A percentile compares a stretch with the other conserved stretches of the same genome.
Evolutionary conservation across 2,113 vertebrate genomes (phyloP).

Genomic region (Formicarius rufipectus): DNA sequence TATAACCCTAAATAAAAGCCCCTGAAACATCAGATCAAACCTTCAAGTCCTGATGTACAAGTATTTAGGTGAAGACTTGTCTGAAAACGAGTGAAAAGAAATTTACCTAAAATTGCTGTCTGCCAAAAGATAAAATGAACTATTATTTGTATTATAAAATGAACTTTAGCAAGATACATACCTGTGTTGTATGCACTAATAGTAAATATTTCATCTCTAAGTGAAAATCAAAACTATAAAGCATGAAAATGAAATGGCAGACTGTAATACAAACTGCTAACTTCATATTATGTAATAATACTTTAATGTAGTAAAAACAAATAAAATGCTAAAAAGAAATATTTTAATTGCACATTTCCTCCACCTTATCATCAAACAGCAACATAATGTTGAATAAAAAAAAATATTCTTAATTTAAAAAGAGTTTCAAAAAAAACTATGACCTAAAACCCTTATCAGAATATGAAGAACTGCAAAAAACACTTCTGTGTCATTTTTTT

Average conservation of each 20-base stretch:
- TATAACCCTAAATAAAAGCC: not conserved
- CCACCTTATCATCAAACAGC: not conserved
- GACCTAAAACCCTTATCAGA: not conserved
- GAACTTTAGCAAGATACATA: not conserved
- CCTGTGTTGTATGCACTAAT: not conserved
- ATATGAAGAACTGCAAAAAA: not conserved
- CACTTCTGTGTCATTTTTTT: not conserved
- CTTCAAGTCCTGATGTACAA: not conserved
- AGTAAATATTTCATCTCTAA: not conserved
- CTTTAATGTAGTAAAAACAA: not conserved
- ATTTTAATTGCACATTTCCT: not conserved
- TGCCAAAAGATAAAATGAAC: not conserved
- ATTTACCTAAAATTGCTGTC: not conserved
- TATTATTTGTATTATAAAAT: not conserved
- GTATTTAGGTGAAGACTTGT: not conserved
- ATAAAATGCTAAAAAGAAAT: not conserved
- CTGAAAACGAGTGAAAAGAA: not conserved
- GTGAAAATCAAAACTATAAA: not conserved
- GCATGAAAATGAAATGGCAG: not conserved
- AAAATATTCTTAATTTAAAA: not conserved
- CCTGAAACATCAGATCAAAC: not conserved
- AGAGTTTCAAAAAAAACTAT: not conserved
- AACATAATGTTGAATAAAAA: not conserved
- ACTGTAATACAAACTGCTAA: not conserved
- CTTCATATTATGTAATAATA: not conserved